Percentiles rank a stretch among this genome's conserved stretches.
Conservation (phyloP, 2,888 invertebrate species). For the Malachius bipustulatus region DNA sequence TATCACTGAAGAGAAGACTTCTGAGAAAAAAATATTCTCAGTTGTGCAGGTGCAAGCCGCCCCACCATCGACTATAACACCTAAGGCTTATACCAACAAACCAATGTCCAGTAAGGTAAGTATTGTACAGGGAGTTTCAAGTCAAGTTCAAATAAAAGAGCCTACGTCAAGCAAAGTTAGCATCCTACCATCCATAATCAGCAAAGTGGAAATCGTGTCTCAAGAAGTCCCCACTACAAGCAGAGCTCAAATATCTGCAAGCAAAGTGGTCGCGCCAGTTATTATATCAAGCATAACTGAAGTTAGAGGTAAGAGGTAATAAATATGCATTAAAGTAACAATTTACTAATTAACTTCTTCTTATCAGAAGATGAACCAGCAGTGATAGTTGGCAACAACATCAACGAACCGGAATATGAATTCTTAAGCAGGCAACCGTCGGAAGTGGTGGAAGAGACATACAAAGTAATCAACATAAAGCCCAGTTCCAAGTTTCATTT, state of each 20-base stretch:
- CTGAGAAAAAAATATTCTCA: slow-evolving; percentile 34
- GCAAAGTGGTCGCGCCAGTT: slow-evolving; percentile 16
- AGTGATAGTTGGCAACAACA: slow-evolving; percentile 53
- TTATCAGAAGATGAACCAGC: slow-evolving; percentile 46
- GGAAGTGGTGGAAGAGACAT: slow-evolving; percentile 76
- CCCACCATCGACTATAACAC: slow-evolving; percentile 18
- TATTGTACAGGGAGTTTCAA: neutral
- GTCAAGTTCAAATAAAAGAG: too few relatives aligned
- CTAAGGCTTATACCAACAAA: neutral
- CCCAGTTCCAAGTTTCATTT: slow-evolving; percentile 46
- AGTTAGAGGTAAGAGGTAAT: neutral
- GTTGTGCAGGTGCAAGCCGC: slow-evolving; percentile 28
- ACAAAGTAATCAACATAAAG: slow-evolving; percentile 67
- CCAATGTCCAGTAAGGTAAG: neutral
- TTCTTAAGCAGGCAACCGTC: slow-evolving; percentile 74
- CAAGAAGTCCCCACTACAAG: too few relatives aligned
- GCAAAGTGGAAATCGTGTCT: slow-evolving; percentile 36
- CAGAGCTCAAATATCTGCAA: too few relatives aligned
- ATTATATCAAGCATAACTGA: slow-evolving; percentile 1
- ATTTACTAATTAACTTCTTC: too few relatives aligned
- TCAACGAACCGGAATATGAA: slow-evolving; percentile 73
- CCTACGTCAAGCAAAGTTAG: slow-evolving; percentile 35
- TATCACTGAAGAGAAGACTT: slow-evolving; percentile 38
- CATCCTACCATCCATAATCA: slow-evolving; percentile 27
- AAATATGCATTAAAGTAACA: too few relatives aligned